Evolutionary conservation across 1,140 invertebrate genomes (phyloP).

Genomic region (Nasonia giraulti): DNA sequence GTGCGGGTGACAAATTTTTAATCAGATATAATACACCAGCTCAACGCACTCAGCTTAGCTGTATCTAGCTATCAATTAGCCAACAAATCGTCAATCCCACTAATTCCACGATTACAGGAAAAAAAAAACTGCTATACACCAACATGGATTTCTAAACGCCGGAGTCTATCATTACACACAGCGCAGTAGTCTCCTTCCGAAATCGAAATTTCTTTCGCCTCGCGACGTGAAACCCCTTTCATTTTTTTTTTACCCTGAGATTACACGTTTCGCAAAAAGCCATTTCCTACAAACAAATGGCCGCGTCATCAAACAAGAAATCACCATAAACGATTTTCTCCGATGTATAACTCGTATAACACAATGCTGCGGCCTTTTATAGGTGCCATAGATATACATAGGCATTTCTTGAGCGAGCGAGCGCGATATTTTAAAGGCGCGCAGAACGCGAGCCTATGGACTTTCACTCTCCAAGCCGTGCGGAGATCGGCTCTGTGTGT

Average conservation of each 20-base stretch:
- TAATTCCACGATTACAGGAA: no score
- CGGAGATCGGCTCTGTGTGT: neutral
- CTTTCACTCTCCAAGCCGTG: neutral
- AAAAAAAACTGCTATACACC: no score
- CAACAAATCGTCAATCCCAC: no score
- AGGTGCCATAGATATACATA: neutral
- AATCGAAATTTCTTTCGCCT: neutral
- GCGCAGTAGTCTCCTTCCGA: neutral
- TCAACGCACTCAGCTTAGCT: no score
- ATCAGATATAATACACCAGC: no score
- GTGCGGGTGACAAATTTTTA: no score
- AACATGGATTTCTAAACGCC: neutral
- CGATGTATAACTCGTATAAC: neutral
- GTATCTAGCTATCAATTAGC: no score
- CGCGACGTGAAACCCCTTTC: neutral
- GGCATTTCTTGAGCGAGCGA: neutral
- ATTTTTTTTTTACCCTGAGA: neutral
- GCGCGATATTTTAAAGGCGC: neutral
- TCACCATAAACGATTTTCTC: neutral
- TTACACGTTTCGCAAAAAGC: neutral
- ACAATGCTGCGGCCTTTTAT: neutral
- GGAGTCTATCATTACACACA: neutral
- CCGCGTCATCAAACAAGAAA: neutral
- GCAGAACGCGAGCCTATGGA: neutral
- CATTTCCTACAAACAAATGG: neutral